Percentiles rank a stretch among this genome's conserved stretches.
Evolutionary conservation across 2,888 invertebrate genomes (phyloP).

Genomic region (Unio delphinus): DNA sequence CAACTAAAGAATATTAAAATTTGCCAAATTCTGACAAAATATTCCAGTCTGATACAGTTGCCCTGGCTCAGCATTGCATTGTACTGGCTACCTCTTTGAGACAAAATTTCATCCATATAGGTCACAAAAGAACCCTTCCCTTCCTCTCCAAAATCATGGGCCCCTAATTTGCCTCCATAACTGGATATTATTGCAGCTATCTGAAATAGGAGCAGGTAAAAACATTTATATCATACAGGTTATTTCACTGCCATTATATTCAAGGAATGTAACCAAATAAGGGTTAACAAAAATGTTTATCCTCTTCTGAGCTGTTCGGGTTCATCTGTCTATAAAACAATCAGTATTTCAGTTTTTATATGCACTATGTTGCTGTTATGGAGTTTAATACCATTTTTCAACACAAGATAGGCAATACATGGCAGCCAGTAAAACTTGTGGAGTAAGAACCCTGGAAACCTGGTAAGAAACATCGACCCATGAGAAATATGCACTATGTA

Average conservation of each 20-base stretch:
- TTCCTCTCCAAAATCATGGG: background rate
- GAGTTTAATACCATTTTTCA: no score
- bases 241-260: no score
- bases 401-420: no score
- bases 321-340: background rate
- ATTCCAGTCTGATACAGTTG: no score
- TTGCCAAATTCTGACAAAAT: no score
- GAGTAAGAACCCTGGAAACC: no score
- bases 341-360: background rate
- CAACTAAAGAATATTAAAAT: no score
- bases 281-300: background rate
- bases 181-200: constrained; percentile 66
- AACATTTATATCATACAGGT: background rate
- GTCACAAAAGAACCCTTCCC: constrained; percentile 37
- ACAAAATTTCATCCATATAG: constrained; percentile 39
- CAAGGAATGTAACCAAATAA: background rate
- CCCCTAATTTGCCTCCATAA: constrained; percentile 62
- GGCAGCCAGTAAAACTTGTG: no score
- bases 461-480: no score
- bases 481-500: background rate
- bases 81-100: constrained; percentile 40
- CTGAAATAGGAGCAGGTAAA: constrained; percentile 39
- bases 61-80: no score
- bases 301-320: background rate
- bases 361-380: no score